Conservation (phyloP, 2,797 vertebrate species). For the Amblyraja radiata region DNA sequence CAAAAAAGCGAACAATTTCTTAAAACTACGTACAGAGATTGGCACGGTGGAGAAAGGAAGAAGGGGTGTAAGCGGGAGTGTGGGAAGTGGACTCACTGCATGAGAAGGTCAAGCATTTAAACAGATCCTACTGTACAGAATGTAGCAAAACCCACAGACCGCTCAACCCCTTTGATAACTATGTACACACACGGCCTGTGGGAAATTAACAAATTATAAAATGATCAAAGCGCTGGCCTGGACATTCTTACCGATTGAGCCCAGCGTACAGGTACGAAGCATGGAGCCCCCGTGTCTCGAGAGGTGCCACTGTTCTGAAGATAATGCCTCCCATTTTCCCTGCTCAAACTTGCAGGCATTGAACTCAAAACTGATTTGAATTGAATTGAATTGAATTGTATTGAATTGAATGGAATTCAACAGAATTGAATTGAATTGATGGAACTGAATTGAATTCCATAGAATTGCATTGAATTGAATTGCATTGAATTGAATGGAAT, state of each 20-base stretch:
- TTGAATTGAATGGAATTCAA: no score
- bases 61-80: neutral
- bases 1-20: constrained; percentile 1
- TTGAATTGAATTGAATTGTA: no score
- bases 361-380: no score
- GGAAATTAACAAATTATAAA: no score
- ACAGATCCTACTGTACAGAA: constrained; percentile 23
- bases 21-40: constrained; percentile 16
- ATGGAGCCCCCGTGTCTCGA: neutral
- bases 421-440: no score
- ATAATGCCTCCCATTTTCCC: neutral
- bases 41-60: constrained; percentile 5
- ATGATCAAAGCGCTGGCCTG: no score
- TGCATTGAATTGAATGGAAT: no score
- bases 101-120: constrained; percentile 14
- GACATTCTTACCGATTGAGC: no score
- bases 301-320: neutral
- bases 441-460: no score
- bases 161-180: constrained; percentile 4
- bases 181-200: constrained; percentile 8
- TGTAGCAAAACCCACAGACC: constrained; percentile 16
- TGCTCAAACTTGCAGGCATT: neutral
- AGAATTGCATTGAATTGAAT: no score
- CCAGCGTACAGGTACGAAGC: no score
- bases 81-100: neutral